Evolutionary conservation across 2,113 vertebrate genomes (phyloP).

Genomic region (Turdus rufiventris): DNA sequence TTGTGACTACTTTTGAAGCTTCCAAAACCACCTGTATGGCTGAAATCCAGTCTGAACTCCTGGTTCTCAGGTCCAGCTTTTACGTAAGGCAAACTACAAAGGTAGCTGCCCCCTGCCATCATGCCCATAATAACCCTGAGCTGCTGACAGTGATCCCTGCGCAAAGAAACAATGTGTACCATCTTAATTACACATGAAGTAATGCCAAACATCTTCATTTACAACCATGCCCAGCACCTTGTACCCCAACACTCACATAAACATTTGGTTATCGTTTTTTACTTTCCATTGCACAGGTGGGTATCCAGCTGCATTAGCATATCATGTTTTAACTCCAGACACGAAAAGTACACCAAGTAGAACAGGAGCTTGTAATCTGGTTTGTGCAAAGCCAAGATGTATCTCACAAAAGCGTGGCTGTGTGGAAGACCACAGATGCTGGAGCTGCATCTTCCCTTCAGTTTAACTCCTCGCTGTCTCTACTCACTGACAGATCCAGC

Average conservation of each 20-base stretch:
- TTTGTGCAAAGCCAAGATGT: neutral
- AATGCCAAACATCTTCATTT: neutral
- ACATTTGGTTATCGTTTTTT: neutral
- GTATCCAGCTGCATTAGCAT: neutral
- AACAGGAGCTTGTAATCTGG: neutral
- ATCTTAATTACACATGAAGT: neutral
- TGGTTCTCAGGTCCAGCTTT: neutral
- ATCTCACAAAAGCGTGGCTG: fast-evolving
- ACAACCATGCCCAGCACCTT: neutral
- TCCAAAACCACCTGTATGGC: neutral
- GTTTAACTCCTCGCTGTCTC: neutral
- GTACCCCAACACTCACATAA: neutral
- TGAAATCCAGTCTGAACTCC: neutral
- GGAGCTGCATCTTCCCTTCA: neutral
- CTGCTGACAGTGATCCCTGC: neutral
- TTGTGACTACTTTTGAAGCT: neutral
- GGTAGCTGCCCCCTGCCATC: neutral
- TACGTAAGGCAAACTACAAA: neutral
- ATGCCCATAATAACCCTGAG: neutral
- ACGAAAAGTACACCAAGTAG: neutral
- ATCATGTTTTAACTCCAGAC: neutral
- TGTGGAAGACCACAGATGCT: neutral
- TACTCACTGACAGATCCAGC: neutral
- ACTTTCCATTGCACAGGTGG: fast-evolving
- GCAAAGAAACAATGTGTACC: neutral